phyloP scores from a whole-genome alignment of 2,888 invertebrate species.

The Cantharis rufa region DNA sequence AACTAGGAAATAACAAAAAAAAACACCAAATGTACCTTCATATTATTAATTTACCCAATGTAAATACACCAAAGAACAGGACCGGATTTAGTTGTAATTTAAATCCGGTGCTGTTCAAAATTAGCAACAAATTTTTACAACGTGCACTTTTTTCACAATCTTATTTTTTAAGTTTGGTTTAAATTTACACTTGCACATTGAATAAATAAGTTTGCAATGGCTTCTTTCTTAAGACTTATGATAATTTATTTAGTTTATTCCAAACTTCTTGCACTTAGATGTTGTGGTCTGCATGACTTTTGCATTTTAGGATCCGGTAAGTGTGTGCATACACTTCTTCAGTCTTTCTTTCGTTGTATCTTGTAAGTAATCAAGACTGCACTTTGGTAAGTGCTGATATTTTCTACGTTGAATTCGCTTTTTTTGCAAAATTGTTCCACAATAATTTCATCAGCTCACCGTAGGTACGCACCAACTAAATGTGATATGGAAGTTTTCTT shows the following conservation, averaged over 20 bases:
- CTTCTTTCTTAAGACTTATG: slow-evolving; percentile 21
- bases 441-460: not conserved
- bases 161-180: not conserved
- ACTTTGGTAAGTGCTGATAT: slow-evolving; percentile 43
- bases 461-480: not conserved
- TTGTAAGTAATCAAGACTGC: slow-evolving; percentile 48
- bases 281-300: slow-evolving; percentile 53
- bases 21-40: not conserved
- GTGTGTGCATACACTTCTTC: slow-evolving; percentile 48
- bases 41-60: not conserved
- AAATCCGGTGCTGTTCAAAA: not conserved
- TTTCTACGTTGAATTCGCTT: slow-evolving; percentile 18
- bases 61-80: not conserved
- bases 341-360: slow-evolving; percentile 13
- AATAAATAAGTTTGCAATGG: slow-evolving; percentile 5
- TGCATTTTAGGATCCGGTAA: slow-evolving; percentile 59
- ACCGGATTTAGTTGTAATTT: not conserved
- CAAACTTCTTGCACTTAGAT: slow-evolving; percentile 33
- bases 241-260: slow-evolving; percentile 15
- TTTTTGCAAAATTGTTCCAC: slow-evolving; percentile 7
- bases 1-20: not conserved
- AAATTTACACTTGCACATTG: slow-evolving; percentile 2
- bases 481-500: not conserved
- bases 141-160: not conserved
- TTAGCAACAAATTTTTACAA: not conserved